Conservation (phyloP, 2,113 vertebrate species). For the Planiliza haematocheilus region DNA sequence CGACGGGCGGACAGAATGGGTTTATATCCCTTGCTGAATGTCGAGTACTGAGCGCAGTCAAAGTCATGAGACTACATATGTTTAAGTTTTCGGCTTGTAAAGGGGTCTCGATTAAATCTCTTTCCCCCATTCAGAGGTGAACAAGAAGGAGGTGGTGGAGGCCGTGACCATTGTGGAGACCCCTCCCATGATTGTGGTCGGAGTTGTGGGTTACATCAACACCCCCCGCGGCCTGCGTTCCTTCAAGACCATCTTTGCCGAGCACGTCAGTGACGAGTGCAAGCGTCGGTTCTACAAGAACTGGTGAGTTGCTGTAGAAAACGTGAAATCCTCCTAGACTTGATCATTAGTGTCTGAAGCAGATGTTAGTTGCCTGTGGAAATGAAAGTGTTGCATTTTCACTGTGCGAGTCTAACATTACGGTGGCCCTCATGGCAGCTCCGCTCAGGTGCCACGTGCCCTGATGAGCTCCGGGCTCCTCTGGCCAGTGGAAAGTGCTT, state of each 20-base stretch:
- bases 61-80: not conserved
- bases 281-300: conserved; percentile 99
- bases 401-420: conserved; percentile 74
- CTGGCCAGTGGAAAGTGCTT: conserved; percentile 94
- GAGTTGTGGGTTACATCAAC: conserved; percentile 92
- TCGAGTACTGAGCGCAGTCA: conserved; percentile 83
- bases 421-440: conserved; percentile 86
- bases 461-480: conserved; percentile 98
- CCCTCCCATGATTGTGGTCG: conserved; percentile 96
- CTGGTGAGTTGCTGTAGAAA: conserved; percentile 84
- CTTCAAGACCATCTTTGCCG: conserved; percentile 96
- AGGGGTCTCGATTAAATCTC: accelerated
- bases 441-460: conserved; percentile 90
- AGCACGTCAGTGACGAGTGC: conserved; percentile 98
- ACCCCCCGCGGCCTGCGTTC: conserved; percentile 95
- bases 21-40: conserved; percentile 81
- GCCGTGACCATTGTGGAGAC: conserved; percentile 97
- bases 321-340: not conserved
- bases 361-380: conserved; percentile 63
- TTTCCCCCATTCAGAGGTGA: conserved; percentile 88
- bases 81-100: no score
- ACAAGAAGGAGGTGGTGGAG: conserved; percentile 98
- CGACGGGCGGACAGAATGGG: conserved; percentile 88
- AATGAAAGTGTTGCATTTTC: conserved; percentile 23
- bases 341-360: conserved; percentile 34